Evolutionary conservation across 2,113 vertebrate species (phyloP).

Genomic region (Speoplatyrhinus poulsoni): DNA sequence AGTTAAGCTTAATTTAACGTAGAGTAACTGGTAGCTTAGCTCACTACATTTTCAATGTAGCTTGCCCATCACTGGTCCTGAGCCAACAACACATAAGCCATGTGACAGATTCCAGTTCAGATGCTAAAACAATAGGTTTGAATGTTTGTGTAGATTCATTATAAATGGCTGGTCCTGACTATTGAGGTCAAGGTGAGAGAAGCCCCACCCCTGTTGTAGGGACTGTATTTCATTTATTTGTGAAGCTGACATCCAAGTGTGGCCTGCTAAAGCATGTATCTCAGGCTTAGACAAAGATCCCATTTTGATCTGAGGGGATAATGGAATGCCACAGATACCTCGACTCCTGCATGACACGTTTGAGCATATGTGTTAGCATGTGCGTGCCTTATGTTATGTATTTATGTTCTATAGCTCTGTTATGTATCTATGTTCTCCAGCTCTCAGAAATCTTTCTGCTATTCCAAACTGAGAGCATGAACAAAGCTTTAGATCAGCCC

Average conservation of each 20-base stretch:
- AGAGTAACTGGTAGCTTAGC: no score
- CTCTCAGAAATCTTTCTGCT: slow-evolving; percentile 24
- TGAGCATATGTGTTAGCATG: background rate
- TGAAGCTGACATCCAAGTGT: slow-evolving; percentile 39
- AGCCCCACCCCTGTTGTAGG: slow-evolving; percentile 24
- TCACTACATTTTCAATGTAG: no score
- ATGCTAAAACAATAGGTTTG: slow-evolving; percentile 44
- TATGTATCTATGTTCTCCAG: background rate
- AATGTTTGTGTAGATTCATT: slow-evolving; percentile 3
- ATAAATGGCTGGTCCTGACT: slow-evolving; percentile 2
- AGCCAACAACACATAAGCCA: slow-evolving; percentile 56
- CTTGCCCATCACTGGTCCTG: no score
- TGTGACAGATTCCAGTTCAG: slow-evolving; percentile 49
- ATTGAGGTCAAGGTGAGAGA: slow-evolving; percentile 51
- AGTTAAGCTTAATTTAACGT: no score
- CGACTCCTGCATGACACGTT: slow-evolving; percentile 34
- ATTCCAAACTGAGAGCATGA: slow-evolving; percentile 24
- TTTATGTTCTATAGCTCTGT: background rate
- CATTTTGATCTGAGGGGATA: slow-evolving; percentile 61
- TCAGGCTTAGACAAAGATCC: slow-evolving; percentile 54
- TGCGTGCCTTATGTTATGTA: background rate
- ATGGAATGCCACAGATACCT: slow-evolving; percentile 60
- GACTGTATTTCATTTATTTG: slow-evolving; percentile 32
- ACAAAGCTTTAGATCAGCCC: slow-evolving; percentile 6
- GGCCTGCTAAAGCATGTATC: slow-evolving; percentile 39